phyloP scores from a whole-genome alignment of 2,797 vertebrate genomes.

The Spondyliosoma cantharus region DNA sequence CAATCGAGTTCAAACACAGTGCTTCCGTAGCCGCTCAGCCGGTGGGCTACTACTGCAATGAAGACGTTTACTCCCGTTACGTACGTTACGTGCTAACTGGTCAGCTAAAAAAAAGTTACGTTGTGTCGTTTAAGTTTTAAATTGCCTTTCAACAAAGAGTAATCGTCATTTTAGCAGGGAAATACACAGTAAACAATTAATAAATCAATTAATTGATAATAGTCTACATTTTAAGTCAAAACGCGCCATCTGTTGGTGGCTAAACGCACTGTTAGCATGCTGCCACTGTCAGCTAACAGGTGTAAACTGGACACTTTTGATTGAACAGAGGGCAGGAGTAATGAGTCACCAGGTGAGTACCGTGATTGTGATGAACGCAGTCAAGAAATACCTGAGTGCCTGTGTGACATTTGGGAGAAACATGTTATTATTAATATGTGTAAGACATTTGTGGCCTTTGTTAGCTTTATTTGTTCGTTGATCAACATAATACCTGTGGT shows the following conservation, averaged over 20 bases:
- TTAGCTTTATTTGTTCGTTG: conserved; percentile 11
- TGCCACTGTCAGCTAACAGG: background rate
- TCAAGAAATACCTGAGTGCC: background rate
- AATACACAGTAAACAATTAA: background rate
- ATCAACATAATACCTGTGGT: background rate
- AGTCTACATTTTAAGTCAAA: no score
- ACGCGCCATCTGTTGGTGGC: background rate
- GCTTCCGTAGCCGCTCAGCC: no score
- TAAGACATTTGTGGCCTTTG: background rate
- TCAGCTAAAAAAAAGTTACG: no score
- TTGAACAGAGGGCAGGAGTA: no score
- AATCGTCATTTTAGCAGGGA: fast-evolving
- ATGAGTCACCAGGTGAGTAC: conserved; percentile 8
- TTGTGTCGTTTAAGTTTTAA: background rate
- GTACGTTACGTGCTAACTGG: fast-evolving
- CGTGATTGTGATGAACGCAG: background rate
- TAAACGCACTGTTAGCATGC: background rate
- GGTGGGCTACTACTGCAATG: no score
- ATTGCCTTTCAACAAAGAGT: background rate
- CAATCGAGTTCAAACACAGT: background rate
- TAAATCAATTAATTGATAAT: no score
- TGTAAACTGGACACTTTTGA: no score
- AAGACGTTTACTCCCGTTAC: no score
- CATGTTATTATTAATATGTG: background rate
- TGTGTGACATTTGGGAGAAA: background rate